Evolutionary conservation across 1,140 invertebrate species (phyloP).

Genomic region (Aphaenogaster floridana): DNA sequence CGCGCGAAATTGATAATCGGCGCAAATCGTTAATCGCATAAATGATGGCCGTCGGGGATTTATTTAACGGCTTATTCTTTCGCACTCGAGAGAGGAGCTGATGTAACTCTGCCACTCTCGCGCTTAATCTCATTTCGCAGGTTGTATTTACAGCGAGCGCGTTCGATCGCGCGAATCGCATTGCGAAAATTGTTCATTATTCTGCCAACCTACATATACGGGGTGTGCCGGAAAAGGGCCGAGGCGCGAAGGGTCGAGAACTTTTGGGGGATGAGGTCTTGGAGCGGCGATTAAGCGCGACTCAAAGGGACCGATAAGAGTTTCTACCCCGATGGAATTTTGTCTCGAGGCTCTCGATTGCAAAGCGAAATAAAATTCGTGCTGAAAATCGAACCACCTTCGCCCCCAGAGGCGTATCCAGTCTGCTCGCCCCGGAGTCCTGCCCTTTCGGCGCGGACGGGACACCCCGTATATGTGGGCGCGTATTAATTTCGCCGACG

Average conservation of each 20-base stretch:
- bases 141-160: not conserved
- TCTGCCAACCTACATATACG: not conserved
- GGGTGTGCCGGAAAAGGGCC: not conserved
- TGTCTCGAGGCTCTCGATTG: not conserved
- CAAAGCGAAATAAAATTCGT: not conserved
- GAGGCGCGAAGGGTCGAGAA: not conserved
- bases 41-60: not conserved
- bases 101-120: not conserved
- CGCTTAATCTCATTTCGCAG: conserved; percentile 36
- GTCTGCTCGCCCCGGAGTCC: no score
- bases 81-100: not conserved
- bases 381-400: no score
- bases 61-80: conserved; percentile 25
- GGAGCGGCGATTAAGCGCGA: not conserved
- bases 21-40: conserved; percentile 12
- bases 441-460: not conserved
- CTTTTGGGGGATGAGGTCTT: not conserved
- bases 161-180: not conserved
- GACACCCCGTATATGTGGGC: not conserved
- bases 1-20: not conserved
- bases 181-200: conserved; percentile 3
- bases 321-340: not conserved
- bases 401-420: no score
- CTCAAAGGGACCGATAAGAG: no score
- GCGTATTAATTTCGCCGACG: conserved; percentile 27